Base-by-base conservation (phyloP, 2,888 invertebrate species). In the Yponomeuta plumbellus region DNA sequence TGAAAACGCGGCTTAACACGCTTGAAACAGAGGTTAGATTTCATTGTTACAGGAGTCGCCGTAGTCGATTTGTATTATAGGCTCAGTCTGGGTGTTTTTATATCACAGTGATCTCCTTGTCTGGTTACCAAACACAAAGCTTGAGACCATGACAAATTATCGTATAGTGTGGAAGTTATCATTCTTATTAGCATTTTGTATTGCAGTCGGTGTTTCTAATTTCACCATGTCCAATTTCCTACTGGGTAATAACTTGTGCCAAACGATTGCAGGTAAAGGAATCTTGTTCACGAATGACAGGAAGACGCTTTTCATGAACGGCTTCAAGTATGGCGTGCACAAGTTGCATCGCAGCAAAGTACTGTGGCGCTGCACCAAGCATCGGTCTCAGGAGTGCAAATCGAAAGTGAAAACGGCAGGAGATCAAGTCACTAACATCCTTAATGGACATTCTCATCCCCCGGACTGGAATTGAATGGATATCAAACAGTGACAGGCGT, bases 351-450 rank as follows among this genome's bases (percentile, higher is more conserved):
- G 82, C 52, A 71, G 73, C 22, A 83, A 78, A 56, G 78, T 80
- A 61, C 71, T 85, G 2, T 86, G 86, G 86, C 80, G 83, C 68
- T 86, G 86, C 67, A 83, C 81, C 52, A 75, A 83, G 40, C 72
- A 59, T 21, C 59, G 59, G 21, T 22, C 13, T 21, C 59, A 13
- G 59, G 23, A 22, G 13, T 59, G 59, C 23, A 59, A 59, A 21
- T 59, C 59, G 21, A 59, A 21, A 23, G 21, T 59, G 59, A 59
- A 23, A 21, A 59, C 59, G 8, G 59, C 11, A 2, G 59, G 59
- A 1, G 11, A 21, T 23, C n/a, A 59, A 59, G 21, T 59, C 23
- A 21, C 21, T 21, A 23, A 13, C 22, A 21, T 59, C 1, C 22
- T 59, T 5, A 21, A 59, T 11, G 59, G 59, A 20, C 59, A 59